Evolutionary conservation across 2,797 vertebrate species (phyloP).

Genomic region (Cossypha dichroa): DNA sequence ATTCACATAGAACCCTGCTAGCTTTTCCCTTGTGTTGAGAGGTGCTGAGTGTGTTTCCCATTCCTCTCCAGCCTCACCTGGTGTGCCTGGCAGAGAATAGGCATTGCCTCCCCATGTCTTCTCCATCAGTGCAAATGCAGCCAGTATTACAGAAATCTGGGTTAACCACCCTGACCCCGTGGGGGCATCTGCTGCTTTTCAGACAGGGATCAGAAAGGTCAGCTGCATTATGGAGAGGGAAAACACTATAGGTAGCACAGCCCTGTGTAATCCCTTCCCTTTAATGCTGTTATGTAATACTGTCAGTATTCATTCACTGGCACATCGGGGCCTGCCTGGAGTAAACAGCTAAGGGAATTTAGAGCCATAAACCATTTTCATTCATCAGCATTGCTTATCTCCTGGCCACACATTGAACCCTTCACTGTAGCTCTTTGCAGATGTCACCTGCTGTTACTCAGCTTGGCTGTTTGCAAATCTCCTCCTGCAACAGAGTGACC

Average conservation of each 20-base stretch:
- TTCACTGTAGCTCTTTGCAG: neutral
- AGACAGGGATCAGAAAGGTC: slow-evolving; percentile 1
- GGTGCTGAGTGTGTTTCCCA: neutral
- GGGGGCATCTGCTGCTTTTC: slow-evolving; percentile 21
- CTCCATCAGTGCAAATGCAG: neutral
- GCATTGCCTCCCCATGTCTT: neutral
- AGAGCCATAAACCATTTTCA: slow-evolving; percentile 23
- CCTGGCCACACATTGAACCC: neutral
- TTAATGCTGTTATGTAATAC: slow-evolving; percentile 59
- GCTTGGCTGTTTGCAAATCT: neutral
- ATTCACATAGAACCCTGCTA: neutral
- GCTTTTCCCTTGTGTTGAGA: neutral
- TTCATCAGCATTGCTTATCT: slow-evolving; percentile 36
- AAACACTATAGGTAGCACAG: slow-evolving; percentile 31
- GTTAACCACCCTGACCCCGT: neutral
- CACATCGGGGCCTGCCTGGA: neutral
- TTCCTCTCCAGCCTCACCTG: neutral
- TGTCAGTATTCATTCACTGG: slow-evolving; percentile 40
- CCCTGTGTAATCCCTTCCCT: neutral
- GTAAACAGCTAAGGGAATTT: slow-evolving; percentile 25
- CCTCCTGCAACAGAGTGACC: neutral
- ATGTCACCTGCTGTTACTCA: neutral
- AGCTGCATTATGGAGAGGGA: neutral
- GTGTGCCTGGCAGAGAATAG: neutral
- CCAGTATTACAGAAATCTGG: neutral